Evolutionary conservation across 1,140 invertebrate genomes (phyloP).

Genomic region (Neodiprion pinetum): DNA sequence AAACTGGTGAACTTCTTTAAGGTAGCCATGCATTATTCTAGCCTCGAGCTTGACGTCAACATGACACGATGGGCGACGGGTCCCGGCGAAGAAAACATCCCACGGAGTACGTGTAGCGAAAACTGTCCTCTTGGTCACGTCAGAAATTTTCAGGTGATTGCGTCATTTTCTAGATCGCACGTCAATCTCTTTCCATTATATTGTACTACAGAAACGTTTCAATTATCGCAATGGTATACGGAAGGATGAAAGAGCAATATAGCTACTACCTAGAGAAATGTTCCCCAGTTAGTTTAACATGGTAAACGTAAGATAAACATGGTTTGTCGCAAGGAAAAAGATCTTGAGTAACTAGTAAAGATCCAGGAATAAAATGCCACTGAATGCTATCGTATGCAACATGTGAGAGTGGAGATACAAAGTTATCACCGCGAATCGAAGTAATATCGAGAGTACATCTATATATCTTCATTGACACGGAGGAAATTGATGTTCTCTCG

Average conservation of each 20-base stretch:
- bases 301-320: too few species aligned
- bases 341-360: too few species aligned
- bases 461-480: neutral
- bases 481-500: neutral
- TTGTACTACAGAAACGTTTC: too few species aligned
- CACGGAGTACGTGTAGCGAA: slow-evolving; percentile 70
- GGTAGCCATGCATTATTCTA: slow-evolving; percentile 24
- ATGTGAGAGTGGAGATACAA: too few species aligned
- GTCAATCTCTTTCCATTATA: neutral
- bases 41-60: slow-evolving; percentile 54
- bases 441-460: slow-evolving; percentile 1
- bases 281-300: too few species aligned
- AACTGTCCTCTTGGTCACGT: slow-evolving; percentile 70
- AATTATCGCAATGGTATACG: too few species aligned
- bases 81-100: slow-evolving; percentile 50
- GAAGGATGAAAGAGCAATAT: too few species aligned
- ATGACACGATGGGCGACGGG: slow-evolving; percentile 56
- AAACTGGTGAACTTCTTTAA: too few species aligned
- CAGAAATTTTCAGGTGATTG: slow-evolving; percentile 64
- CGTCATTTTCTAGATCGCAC: neutral
- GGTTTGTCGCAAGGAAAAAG: too few species aligned
- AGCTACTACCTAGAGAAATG: too few species aligned
- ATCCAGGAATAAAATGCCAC: too few species aligned
- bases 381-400: too few species aligned
- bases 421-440: neutral